Base-by-base conservation (phyloP, 2,888 invertebrate genomes). In the Camponotus fellah region DNA sequence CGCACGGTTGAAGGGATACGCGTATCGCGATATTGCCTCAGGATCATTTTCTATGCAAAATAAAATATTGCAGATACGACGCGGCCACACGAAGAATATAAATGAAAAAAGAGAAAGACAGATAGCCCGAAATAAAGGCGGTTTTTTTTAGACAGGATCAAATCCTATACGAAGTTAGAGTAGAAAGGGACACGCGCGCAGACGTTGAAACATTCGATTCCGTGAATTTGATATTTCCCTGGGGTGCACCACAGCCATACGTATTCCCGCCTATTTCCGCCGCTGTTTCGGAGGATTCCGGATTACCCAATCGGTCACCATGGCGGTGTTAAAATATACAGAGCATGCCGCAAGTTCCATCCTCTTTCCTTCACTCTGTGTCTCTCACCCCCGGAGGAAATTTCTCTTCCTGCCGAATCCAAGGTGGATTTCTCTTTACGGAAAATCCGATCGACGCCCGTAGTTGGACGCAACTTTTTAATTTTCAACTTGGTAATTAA, bases 1-100 rank as follows among this genome's bases (percentile, higher is more conserved):
- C 76, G 66, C 77, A 76, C 64, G 77, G 79, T 71, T 80, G 82
- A 80, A 56, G 86, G 75, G 82, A 82, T 46, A 62, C 83, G 77
- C 81, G 89, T 34, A 46, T 65, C 81, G 69, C 40, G 49, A 75
- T 75, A 82, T 82, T 86, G 82, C 83, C 86, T 69, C 82, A 76
- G 58, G 82, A 85, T 83, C 86, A 86, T 90, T 87, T 79, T 71
- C 86, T 56, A 86, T 87, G 84, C 83, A 82, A 86, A 90, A 90
- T 90, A 90, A 90, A 90, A 85, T 87, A 86, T 86, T 69, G 68
- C 85, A 83, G 80, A 82, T 82, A 82, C 46, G 83, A 21, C 71
- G 14, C 60, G 76, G 62, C 56, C 79, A 5, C 79, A 60, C 21
- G n/a, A 46, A 46, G 12, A 46, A 34, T 10, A 46, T n/a, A 74